Base-by-base conservation (phyloP, 2,797 vertebrate species). In the Salarias fasciatus region DNA sequence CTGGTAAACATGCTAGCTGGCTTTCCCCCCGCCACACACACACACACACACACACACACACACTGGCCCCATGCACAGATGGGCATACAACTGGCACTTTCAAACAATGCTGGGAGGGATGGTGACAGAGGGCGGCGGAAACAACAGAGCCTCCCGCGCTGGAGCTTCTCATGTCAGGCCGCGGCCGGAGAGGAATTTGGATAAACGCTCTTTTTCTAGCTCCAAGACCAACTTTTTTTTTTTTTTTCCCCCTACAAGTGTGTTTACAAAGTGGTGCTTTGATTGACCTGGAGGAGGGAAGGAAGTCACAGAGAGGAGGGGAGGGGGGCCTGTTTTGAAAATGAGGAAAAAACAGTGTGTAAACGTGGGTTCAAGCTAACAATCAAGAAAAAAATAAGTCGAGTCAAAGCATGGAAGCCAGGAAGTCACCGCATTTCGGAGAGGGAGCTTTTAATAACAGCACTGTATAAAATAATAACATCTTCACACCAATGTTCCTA, bases 1-100 rank as follows among this genome's bases (percentile, higher is more conserved):
- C 63, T 72, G 63, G 76, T 85, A 80, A 87, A 87, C 80, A 86
- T 48, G 66, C 56, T 63, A 14, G 60, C 58, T 70, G 68, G 63
- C 75, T 64, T 46, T 47, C 3, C 57, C 60, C 15, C n/a, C n/a
- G n/a, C n/a, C n/a, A n/a, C n/a, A 18, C 18, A 18, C 18, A 2
- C 18, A 18, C 18, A 18, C 3, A 18, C 18, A 24, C 18, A 2
- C 18, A 2, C 18, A 24, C 18, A 18, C 18, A 18, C 18, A 10
- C 5, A 2, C 36, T 44, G 68, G 69, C 69, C 67, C 50, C 60
- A 47, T 44, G 72, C 69, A 75, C 79, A 86, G 77, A 86, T 79
- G 79, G 79, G 58, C 65, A 66, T 41, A 74, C 75, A 62, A 78
- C 69, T 69, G 63, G 64, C 53, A 46, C 53, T 61, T 60, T 65